Percentiles rank a stretch among this genome's conserved stretches.
phyloP scores from a whole-genome alignment of 2,113 vertebrate genomes.

The Asarcornis scutulata region DNA sequence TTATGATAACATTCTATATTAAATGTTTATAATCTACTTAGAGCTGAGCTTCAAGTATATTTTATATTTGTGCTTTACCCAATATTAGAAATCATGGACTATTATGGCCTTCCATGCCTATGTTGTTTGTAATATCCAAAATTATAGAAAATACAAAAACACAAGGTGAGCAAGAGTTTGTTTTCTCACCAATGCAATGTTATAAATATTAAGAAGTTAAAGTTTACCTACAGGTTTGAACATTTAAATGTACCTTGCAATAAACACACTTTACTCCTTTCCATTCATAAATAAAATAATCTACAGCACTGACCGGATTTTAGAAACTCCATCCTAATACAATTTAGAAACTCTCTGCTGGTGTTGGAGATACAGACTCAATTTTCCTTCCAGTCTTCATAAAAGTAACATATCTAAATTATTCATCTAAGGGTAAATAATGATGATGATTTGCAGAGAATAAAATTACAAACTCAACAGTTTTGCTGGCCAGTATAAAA shows the following conservation, averaged over 20 bases:
- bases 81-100: slow-evolving; percentile 79
- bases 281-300: slow-evolving; percentile 54
- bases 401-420: slow-evolving; percentile 66
- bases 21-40: slow-evolving; percentile 99
- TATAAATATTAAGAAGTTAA: slow-evolving; percentile 47
- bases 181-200: not conserved
- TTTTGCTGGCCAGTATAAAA: slow-evolving; percentile 43
- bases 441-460: slow-evolving; percentile 25
- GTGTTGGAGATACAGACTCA: slow-evolving; percentile 26
- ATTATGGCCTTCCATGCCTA: slow-evolving; percentile 67
- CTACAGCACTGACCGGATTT: slow-evolving; percentile 67
- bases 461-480: slow-evolving; percentile 50
- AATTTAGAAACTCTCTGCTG: slow-evolving; percentile 64
- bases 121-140: slow-evolving; percentile 70
- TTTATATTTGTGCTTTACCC: slow-evolving; percentile 91
- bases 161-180: slow-evolving; percentile 34
- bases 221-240: slow-evolving; percentile 46
- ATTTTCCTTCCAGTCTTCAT: slow-evolving; percentile 34
- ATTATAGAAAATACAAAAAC: slow-evolving; percentile 70
- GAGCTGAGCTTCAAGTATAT: slow-evolving; percentile 93
- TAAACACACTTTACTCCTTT: slow-evolving; percentile 43
- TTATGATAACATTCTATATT: slow-evolving; percentile 99
- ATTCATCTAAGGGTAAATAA: slow-evolving; percentile 56
- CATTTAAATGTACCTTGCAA: slow-evolving; percentile 48
- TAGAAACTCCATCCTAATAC: slow-evolving; percentile 58